Evolutionary conservation across 2,888 invertebrate genomes (phyloP), one percentile per base, ranked within the genome.

Genomic region (Scaeva pyrastri): DNA sequence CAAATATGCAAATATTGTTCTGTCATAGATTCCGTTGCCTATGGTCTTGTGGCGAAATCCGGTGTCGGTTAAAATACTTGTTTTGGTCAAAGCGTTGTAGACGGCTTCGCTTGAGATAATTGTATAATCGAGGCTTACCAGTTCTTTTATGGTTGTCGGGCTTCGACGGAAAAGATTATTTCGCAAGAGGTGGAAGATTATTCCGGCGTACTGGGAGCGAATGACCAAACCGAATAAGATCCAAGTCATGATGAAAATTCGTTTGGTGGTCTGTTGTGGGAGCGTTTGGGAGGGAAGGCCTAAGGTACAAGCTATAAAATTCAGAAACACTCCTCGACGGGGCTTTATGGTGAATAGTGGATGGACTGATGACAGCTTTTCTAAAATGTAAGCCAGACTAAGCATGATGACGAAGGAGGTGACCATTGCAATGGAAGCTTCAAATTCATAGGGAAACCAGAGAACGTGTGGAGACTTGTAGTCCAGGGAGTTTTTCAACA

Each of bases 161-260:
- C 88, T 64, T 2, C 62, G 50, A 11, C 88, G 86, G 31, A 89
- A 89, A 0, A 89, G 72, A 6, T 89, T 88, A 36, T 88, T 88
- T 11, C 89, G 88, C n/a, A 89, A 74, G 58, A 90, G 82, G 19
- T 89, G 83, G 16, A 86, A 90, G 10, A 90, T 73, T 14, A 90
- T n/a, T 6, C 89, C 88, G 16, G 88, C 73, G 55, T 90, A 90
- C 76, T 89, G 82, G 36, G 88, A 48, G 3, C 90, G 79, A 10
- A 90, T 70, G 19, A 89, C 26, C 0, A 90, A 77, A 1, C 88
- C 89, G 6, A 79, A 79, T 26, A 82, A 11, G 11, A 90, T 82
- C 90, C 90, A 90, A 12, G 87, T 77, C 26, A 76, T 68, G 31
- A 88, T 77, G 19, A 89, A 43, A 26, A 89, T n/a, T 48, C 87